Conservation (phyloP, 2,113 vertebrate genomes). For the Arizona elegans region DNA sequence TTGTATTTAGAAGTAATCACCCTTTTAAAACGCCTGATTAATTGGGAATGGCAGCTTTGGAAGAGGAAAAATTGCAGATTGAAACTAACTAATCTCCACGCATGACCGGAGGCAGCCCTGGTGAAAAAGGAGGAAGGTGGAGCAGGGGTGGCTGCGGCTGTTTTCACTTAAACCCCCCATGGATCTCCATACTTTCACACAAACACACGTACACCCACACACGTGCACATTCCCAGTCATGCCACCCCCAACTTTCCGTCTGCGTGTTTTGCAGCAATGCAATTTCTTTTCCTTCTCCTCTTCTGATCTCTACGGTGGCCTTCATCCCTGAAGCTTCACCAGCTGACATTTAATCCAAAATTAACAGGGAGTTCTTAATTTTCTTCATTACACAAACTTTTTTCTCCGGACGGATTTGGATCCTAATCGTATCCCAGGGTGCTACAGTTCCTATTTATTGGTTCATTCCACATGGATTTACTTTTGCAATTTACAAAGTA, state of each 20-base stretch:
- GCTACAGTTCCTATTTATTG: slow-evolving; percentile 5
- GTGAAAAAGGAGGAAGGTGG: not conserved
- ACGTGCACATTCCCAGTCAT: too few relatives aligned
- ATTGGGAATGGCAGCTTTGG: not conserved
- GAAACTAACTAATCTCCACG: not conserved
- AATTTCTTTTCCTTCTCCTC: not conserved
- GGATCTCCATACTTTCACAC: not conserved
- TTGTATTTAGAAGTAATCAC: not conserved
- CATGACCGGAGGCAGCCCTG: not conserved
- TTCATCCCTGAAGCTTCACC: not conserved
- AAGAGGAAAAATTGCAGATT: not conserved
- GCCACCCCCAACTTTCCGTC: not conserved
- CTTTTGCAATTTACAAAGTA: slow-evolving; percentile 18
- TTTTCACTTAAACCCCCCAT: not conserved
- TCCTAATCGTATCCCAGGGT: not conserved
- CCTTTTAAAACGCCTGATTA: not conserved
- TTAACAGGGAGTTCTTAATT: not conserved
- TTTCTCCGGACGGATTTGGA: not conserved
- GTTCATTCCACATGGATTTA: slow-evolving; percentile 20
- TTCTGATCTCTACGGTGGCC: not conserved
- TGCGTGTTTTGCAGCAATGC: not conserved
- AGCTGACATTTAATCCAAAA: not conserved
- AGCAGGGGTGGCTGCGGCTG: not conserved
- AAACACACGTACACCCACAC: not conserved
- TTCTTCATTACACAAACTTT: not conserved